Evolutionary conservation across 2,113 vertebrate species (phyloP).

Genomic region (Chloebia gouldiae): DNA sequence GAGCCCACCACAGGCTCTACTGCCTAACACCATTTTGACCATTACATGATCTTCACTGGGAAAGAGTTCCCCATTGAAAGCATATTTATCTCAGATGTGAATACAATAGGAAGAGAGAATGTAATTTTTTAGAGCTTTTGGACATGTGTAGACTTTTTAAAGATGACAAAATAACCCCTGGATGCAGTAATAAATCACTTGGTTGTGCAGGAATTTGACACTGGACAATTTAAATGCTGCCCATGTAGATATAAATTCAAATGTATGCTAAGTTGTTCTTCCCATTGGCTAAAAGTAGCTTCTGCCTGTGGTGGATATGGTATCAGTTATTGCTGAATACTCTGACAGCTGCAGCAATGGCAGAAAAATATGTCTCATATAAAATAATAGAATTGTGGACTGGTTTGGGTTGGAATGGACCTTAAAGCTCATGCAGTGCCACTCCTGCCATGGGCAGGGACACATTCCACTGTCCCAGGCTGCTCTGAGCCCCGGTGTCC

Average conservation of each 20-base stretch:
- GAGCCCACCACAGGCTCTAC: not conserved
- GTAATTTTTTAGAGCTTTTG: not conserved
- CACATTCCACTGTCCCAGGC: too few relatives aligned
- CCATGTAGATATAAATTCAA: not conserved
- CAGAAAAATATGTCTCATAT: not conserved
- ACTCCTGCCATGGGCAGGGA: not conserved
- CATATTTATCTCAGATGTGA: not conserved
- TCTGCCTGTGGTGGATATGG: not conserved
- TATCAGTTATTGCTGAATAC: not conserved
- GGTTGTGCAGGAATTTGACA: not conserved
- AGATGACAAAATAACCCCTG: not conserved
- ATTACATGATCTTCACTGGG: not conserved
- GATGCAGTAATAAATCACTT: not conserved
- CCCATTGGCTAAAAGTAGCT: not conserved
- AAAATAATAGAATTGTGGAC: not conserved
- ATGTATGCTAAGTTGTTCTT: not conserved
- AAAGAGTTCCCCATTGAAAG: not conserved
- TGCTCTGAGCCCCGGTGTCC: not conserved
- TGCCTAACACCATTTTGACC: not conserved
- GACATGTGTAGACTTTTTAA: not conserved
- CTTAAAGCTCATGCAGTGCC: not conserved
- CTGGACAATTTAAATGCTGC: not conserved
- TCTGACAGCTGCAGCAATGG: not conserved
- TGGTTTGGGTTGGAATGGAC: too few relatives aligned
- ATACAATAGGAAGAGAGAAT: not conserved